A percentile compares a stretch with the other conserved stretches of the same genome.
Conservation (phyloP, 2,797 vertebrate genomes). For the Limosa lapponica region DNA sequence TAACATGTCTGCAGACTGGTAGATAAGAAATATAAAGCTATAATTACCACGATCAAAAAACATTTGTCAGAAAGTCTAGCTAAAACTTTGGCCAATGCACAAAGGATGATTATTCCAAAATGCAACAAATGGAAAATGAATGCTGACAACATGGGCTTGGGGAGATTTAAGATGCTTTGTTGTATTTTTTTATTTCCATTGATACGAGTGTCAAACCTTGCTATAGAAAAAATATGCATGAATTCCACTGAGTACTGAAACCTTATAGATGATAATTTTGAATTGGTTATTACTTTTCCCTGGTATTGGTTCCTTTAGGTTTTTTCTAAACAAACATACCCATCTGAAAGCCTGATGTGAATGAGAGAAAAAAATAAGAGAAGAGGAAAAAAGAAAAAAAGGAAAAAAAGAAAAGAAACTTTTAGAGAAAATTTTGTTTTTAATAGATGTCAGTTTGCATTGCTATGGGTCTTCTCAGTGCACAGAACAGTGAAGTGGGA, state of each 20-base stretch:
- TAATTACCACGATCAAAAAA: neutral
- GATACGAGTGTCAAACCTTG: neutral
- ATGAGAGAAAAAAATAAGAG: neutral
- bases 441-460: neutral
- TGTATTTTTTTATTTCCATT: neutral
- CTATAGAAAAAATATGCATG: neutral
- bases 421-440: neutral
- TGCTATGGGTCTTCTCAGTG: neutral
- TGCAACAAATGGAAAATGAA: neutral
- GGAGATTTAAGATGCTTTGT: neutral
- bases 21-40: neutral
- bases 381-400: fast-evolving
- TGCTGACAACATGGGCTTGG: neutral
- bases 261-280: neutral
- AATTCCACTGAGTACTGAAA: neutral
- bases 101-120: neutral
- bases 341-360: neutral
- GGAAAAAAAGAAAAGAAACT: neutral
- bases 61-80: neutral
- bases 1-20: neutral
- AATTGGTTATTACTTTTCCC: neutral
- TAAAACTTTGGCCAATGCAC: neutral
- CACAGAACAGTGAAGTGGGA: neutral
- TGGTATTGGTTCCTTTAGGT: neutral
- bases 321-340: neutral